These are phyloP conservation scores for Pseudomyrmex dendroicus DNA, from an alignment of 1,140 invertebrate species.

Conservation along the genomic window DNA sequence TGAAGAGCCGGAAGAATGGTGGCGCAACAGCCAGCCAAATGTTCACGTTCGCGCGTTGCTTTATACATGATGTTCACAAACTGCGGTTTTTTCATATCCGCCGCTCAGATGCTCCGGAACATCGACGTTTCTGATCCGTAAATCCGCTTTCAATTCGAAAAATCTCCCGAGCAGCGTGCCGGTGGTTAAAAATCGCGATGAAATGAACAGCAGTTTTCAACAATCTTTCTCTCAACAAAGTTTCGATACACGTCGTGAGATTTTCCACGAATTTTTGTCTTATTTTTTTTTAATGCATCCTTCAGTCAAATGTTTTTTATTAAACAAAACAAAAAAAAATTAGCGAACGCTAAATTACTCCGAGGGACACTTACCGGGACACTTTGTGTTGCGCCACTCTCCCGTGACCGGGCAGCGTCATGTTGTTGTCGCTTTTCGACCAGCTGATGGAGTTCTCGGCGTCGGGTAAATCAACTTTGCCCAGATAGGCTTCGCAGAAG, in stretches of 20 bases:
- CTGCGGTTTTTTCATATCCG: neutral
- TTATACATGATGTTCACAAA: neutral
- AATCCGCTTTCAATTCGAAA: neutral
- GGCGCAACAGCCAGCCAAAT: neutral
- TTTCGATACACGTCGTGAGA: no score
- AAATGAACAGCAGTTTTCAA: no score
- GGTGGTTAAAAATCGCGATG: no score
- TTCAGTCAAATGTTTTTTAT: neutral
- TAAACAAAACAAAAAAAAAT: no score
- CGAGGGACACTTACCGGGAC: constrained; percentile 81
- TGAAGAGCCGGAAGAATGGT: constrained; percentile 8
- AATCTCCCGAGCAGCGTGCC: neutral
- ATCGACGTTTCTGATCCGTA: neutral
- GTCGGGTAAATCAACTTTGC: constrained; percentile 90
- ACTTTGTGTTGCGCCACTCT: constrained; percentile 84
- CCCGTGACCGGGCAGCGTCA: constrained; percentile 81
- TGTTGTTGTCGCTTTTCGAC: constrained; percentile 87
- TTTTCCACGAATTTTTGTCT: no score
- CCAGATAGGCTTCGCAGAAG: constrained; percentile 91
- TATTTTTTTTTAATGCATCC: neutral
- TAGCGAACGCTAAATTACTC: neutral
- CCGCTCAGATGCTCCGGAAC: neutral
- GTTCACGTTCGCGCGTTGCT: constrained; percentile 8
- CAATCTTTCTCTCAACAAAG: no score
- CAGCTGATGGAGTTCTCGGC: constrained; percentile 89